Evolutionary conservation across 2,888 invertebrate species (phyloP), one percentile per base, ranked within the genome.

Genomic region (Cerastis leucographa): DNA sequence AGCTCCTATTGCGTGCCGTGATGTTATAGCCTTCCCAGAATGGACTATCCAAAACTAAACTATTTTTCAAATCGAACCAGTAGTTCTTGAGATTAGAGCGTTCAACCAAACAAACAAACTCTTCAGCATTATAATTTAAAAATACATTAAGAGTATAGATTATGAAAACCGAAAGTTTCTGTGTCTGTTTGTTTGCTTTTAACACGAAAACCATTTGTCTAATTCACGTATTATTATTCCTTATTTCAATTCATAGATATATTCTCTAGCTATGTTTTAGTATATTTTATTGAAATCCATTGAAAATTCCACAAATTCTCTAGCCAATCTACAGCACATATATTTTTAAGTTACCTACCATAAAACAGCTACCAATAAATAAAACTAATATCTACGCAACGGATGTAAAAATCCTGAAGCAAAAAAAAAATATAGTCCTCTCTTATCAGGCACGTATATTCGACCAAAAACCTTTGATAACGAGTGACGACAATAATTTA

Each of bases 321-420:
- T 19, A 49, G 7, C 19, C 49, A 49, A 49, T 49, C 49, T 49
- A 19, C 49, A 12, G 17, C 9, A 17, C 44, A 14, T 44, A 44
- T 44, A 14, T 46, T 19, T 49, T 49, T 19, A 49, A 19, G 22
- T 8, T 49, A n/a, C 54, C 4, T 59, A 61, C 35, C 40, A 25
- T 42, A 70, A 25, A 59, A 44, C 69, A 40, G 25, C 11, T 19
- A 71, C 25, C n/a, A 51, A n/a, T 35, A 46, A 46, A 62, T 56
- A 74, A 56, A 54, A 69, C n/a, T 9, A 40, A 22, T 73, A 40
- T 68, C 56, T 42, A 59, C 66, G 35, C 46, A 69, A 72, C 86
- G 83, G 83, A 84, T 70, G 54, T 78, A 12, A 54, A 65, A 85
- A 78, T 81, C 85, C 74, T 72, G 83, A 59, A 46, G 40, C 35